phyloP scores from a whole-genome alignment of 2,113 vertebrate species.

The Pelvicachromis taeniatus region DNA sequence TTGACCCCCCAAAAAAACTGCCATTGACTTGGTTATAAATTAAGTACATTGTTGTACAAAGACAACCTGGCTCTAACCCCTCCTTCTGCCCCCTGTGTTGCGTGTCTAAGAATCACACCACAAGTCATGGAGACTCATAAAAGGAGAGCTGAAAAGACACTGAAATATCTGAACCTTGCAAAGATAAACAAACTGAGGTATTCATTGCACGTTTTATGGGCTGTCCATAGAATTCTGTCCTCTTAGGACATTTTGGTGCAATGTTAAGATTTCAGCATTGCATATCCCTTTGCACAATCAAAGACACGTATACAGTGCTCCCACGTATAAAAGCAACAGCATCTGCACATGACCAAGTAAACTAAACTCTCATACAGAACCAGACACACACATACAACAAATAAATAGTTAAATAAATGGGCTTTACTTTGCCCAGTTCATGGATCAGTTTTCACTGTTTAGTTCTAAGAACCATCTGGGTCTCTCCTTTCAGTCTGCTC shows the following conservation, averaged over 20 bases:
- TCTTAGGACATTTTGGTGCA: constrained; percentile 57
- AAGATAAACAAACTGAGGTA: constrained; percentile 80
- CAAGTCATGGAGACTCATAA: constrained; percentile 73
- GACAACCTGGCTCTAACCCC: constrained; percentile 48
- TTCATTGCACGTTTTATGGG: constrained; percentile 77
- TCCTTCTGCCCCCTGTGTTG: constrained; percentile 45
- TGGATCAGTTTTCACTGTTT: constrained; percentile 74
- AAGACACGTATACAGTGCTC: constrained; percentile 23
- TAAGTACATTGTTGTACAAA: constrained; percentile 47
- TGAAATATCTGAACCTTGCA: constrained; percentile 73
- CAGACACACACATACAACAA: constrained; percentile 44
- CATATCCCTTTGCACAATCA: constrained; percentile 67
- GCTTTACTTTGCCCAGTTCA: constrained; percentile 65
- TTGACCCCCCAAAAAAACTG: not conserved
- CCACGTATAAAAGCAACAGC: constrained; percentile 33
- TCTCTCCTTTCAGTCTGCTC: constrained; percentile 78
- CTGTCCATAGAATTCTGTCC: constrained; percentile 72
- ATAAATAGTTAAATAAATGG: constrained; percentile 69
- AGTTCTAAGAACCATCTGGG: constrained; percentile 90
- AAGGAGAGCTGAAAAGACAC: constrained; percentile 70
- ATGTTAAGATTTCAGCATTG: constrained; percentile 39
- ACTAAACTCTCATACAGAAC: not conserved
- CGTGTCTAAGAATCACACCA: constrained; percentile 65
- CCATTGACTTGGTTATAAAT: constrained; percentile 19
- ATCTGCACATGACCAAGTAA: not conserved